Conservation (phyloP, 2,797 vertebrate species). For the Carapus acus region DNA sequence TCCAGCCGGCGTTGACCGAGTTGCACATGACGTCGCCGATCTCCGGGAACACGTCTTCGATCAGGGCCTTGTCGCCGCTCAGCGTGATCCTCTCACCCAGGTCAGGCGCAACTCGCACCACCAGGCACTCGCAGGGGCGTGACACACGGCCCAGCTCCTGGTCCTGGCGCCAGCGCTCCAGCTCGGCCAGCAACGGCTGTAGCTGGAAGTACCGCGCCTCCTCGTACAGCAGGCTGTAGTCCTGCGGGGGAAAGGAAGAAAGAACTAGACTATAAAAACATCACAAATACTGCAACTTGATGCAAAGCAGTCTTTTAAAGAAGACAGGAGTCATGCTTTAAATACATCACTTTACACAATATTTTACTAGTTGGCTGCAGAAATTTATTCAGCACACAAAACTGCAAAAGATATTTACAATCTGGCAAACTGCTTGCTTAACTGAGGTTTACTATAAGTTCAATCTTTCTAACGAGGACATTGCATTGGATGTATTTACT, state of each 20-base stretch:
- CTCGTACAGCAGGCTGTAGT: slow-evolving; percentile 95
- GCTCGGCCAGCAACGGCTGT: slow-evolving; percentile 91
- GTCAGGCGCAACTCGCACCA: slow-evolving; percentile 93
- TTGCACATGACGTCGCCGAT: slow-evolving; percentile 98
- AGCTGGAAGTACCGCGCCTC: slow-evolving; percentile 98
- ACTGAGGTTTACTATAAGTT: not conserved
- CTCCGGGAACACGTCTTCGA: slow-evolving; percentile 96
- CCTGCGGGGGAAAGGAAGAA: slow-evolving; percentile 62
- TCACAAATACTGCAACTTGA: not conserved
- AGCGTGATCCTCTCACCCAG: slow-evolving; percentile 94
- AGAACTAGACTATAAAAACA: not conserved
- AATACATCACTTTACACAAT: no score
- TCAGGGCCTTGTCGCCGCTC: slow-evolving; percentile 94
- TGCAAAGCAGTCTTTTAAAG: no score
- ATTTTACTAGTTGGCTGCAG: no score
- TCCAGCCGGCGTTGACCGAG: slow-evolving; percentile 96
- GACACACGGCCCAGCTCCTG: slow-evolving; percentile 84
- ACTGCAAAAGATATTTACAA: no score
- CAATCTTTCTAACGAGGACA: not conserved
- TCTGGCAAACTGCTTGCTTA: no score
- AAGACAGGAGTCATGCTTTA: no score
- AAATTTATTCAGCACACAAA: not conserved
- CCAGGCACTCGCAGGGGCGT: slow-evolving; percentile 91
- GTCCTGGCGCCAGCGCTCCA: slow-evolving; percentile 96
- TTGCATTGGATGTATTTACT: not conserved